phyloP scores from a whole-genome alignment of 30 jellyfish, hydroid and myxozoan species.

The Mastigias papua region DNA sequence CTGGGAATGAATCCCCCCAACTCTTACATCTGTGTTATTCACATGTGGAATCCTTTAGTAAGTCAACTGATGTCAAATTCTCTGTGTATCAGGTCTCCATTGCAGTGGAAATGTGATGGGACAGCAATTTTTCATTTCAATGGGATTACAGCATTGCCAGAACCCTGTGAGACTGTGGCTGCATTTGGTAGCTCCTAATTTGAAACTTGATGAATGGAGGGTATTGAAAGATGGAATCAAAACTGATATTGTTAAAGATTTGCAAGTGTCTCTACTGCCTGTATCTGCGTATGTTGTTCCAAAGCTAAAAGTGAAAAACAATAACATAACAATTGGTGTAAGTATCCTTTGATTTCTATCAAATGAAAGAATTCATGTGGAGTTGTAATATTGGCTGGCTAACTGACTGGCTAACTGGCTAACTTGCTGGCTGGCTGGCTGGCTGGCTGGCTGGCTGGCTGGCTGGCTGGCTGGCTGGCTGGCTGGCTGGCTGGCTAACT shows the following conservation, averaged over 20 bases:
- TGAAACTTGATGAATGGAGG: slow-evolving; percentile 20
- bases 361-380: background rate
- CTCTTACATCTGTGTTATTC: too few relatives aligned
- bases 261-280: background rate
- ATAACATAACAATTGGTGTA: slow-evolving; percentile 10
- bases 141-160: slow-evolving; percentile 28
- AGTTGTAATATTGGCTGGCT: background rate
- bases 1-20: too few relatives aligned
- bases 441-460: background rate
- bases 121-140: background rate
- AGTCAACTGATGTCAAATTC: too few relatives aligned
- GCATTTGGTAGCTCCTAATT: background rate
- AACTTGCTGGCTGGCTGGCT: background rate
- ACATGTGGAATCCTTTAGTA: too few relatives aligned
- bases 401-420: background rate
- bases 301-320: background rate
- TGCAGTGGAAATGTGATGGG: background rate
- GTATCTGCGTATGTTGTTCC: slow-evolving; percentile 6
- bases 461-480: background rate
- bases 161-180: slow-evolving; percentile 12
- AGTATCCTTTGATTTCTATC: background rate
- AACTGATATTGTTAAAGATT: slow-evolving; percentile 2
- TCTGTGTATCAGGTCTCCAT: background rate
- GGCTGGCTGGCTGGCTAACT: too few relatives aligned
- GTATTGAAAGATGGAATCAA: slow-evolving; percentile 1